phyloP scores from a whole-genome alignment of 35 echinoderm and acorn worm species.

The Holothuria glaberrima region DNA sequence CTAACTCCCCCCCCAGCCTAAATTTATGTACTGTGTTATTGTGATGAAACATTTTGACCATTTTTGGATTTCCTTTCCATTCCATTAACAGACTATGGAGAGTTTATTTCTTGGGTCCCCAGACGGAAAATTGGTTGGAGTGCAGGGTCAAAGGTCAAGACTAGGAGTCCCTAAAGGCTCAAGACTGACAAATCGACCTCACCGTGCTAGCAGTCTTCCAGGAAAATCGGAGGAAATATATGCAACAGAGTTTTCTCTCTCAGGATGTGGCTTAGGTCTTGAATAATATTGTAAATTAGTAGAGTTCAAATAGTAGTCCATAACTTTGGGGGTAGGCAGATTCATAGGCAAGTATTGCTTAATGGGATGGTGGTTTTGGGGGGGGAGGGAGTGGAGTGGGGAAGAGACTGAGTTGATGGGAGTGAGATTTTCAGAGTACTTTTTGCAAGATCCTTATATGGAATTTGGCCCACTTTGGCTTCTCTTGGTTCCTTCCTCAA shows the following conservation, averaged over 20 bases:
- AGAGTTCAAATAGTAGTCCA: no score
- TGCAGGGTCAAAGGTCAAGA: conserved; percentile 20
- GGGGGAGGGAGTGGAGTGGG: no score
- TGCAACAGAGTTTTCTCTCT: not conserved
- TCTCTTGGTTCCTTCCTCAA: no score
- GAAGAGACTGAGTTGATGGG: no score
- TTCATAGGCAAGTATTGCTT: no score
- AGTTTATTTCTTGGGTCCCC: conserved; percentile 73
- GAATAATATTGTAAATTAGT: not conserved
- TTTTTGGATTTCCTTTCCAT: not conserved
- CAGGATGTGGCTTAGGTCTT: not conserved
- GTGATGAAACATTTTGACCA: not conserved
- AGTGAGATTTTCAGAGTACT: no score
- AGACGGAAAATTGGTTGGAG: not conserved
- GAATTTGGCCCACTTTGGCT: no score
- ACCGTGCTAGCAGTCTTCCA: conserved; percentile 10
- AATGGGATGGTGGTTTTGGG: no score
- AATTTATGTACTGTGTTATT: not conserved
- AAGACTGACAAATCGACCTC: not conserved
- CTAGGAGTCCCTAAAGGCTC: not conserved
- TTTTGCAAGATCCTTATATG: no score
- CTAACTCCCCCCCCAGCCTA: not conserved
- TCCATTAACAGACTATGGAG: conserved; percentile 54
- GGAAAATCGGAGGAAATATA: not conserved
- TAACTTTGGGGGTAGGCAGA: no score